phyloP scores from a whole-genome alignment of 1,140 invertebrate species.

The Eriocheir sinensis region DNA sequence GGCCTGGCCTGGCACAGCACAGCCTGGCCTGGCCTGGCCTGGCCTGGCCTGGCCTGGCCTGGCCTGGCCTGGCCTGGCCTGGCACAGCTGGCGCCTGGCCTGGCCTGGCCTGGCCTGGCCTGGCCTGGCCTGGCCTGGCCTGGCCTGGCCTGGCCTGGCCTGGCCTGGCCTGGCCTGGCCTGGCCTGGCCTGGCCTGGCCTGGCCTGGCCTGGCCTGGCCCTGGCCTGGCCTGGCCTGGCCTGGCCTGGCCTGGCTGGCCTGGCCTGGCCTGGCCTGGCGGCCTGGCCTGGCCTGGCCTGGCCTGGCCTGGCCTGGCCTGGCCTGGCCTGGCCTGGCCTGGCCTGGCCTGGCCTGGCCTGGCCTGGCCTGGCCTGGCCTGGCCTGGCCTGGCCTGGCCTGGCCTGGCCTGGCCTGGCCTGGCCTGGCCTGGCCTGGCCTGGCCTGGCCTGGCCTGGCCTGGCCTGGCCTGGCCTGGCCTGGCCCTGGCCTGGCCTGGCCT shows the following conservation, averaged over 20 bases:
- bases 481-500: too few relatives aligned
- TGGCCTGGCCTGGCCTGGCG: too few relatives aligned
- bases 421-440: not conserved
- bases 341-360: slow-evolving; percentile 79
- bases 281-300: too few relatives aligned
- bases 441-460: slow-evolving; percentile 26
- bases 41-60: slow-evolving; percentile 56
- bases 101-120: slow-evolving; percentile 56
- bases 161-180: slow-evolving; percentile 54
- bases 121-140: slow-evolving; percentile 58
- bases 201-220: not conserved
- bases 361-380: slow-evolving; percentile 70
- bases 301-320: slow-evolving; percentile 35
- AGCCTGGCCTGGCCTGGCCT: too few relatives aligned
- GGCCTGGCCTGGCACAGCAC: too few relatives aligned
- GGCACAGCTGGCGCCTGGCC: slow-evolving; percentile 40
- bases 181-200: slow-evolving; percentile 47
- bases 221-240: too few relatives aligned
- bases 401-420: slow-evolving; percentile 72
- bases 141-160: slow-evolving; percentile 56
- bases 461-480: too few relatives aligned
- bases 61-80: slow-evolving; percentile 49
- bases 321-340: slow-evolving; percentile 79
- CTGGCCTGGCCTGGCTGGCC: too few relatives aligned
- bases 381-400: not conserved